Base-by-base conservation (phyloP, 2,113 vertebrate genomes). In the Upupa epops region DNA sequence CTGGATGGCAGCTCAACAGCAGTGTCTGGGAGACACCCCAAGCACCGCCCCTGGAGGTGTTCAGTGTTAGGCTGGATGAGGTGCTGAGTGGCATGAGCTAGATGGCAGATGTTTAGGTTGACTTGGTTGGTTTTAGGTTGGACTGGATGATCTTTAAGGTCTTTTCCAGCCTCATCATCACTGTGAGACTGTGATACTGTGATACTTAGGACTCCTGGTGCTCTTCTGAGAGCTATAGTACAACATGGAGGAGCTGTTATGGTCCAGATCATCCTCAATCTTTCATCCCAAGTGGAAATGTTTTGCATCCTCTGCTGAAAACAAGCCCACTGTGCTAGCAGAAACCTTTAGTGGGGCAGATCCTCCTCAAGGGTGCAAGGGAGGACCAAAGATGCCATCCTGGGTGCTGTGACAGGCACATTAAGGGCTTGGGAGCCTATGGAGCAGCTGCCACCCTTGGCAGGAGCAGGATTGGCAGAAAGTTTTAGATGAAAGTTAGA, bases 401-500 rank as follows among this genome's bases (percentile, higher is more conserved):
- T 3, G 3, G 6, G 8, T 0, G 2, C 51, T 68, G 25, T 42
- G n/a, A 19, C 14, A 31, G 17, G 51, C 31, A 61, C 5, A 71
- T 18, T 0, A 64, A 56, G 20, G n/a, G 11, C 17, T 68, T 81
- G n/a, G 46, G 32, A 77, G 17, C 31, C 55, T 20, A 7, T 5
- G n/a, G 34, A 88, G 24, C 34, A n/a, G 56, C 14, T 45, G 80
- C 14, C 6, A 8, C 5, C 16, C 34, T 66, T 73, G 54, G 45
- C 60, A 40, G 65, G 45, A 77, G 26, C 20, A 83, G n/a, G 32
- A 46, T 3, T 11, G 8, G 32, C 37, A 56, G 42, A 42, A 36
- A 52, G 32, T 37, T 88, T 83, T 40, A 79, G 49, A 70, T 89
- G 45, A 74, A 91, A 78, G 63, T 80, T 69, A 56, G 14, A 25